These are phyloP conservation scores for Papilio aristodemus DNA, from an alignment of 1,140 invertebrate species.

Conservation along the genomic window DNA sequence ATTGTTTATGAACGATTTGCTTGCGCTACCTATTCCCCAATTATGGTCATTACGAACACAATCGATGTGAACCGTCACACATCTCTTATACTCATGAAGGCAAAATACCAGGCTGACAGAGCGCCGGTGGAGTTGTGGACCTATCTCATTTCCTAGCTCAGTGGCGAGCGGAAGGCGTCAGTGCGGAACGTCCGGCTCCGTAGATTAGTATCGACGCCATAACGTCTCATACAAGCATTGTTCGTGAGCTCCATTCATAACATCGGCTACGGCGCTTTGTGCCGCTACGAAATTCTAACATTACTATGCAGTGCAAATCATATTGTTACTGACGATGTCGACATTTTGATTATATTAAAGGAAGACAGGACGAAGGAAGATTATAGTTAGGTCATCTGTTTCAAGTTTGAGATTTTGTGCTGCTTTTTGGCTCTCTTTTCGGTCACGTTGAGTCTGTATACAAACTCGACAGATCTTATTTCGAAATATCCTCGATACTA, in stretches of 20 bases:
- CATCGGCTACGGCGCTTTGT: slow-evolving; percentile 35
- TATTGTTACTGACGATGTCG: too few species aligned
- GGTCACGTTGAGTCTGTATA: background rate
- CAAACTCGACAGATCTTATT: background rate
- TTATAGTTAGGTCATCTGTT: too few species aligned
- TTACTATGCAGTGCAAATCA: background rate
- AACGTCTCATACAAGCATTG: slow-evolving; percentile 67
- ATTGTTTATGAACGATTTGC: too few species aligned
- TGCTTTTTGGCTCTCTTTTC: background rate
- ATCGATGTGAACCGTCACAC: slow-evolving; percentile 26
- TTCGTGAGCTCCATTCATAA: slow-evolving; percentile 63
- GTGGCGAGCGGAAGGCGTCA: slow-evolving; percentile 71
- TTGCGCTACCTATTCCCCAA: too few species aligned
- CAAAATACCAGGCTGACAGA: slow-evolving; percentile 51
- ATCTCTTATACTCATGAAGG: slow-evolving; percentile 66
- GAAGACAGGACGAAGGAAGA: too few species aligned
- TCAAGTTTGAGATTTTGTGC: background rate
- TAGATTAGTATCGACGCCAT: slow-evolving; percentile 75
- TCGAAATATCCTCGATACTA: background rate
- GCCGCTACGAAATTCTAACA: slow-evolving; percentile 29
- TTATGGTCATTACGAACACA: background rate
- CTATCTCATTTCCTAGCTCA: slow-evolving; percentile 80
- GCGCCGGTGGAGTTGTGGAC: slow-evolving; percentile 57
- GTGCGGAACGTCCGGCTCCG: slow-evolving; percentile 70
- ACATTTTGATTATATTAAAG: too few species aligned